phyloP scores from a whole-genome alignment of 1,140 invertebrate genomes.

The Arion vulgaris region DNA sequence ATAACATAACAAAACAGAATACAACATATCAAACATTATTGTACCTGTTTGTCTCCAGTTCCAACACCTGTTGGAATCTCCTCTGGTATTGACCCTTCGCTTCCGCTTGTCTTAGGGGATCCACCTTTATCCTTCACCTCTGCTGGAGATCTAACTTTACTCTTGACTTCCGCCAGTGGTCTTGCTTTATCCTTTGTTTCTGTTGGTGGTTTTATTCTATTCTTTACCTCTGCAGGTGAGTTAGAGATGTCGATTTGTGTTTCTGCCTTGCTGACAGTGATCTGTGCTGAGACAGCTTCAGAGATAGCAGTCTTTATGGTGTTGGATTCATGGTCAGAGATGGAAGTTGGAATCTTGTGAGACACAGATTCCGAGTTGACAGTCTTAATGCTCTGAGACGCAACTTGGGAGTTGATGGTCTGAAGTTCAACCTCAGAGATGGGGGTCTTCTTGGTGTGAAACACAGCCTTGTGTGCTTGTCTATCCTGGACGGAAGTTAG shows the following conservation, averaged over 20 bases:
- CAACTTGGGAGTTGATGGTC: neutral
- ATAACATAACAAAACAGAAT: too few relatives aligned
- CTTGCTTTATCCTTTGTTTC: constrained; percentile 1
- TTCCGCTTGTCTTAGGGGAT: constrained; percentile 55
- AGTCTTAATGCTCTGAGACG: neutral
- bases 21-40: constrained; percentile 5
- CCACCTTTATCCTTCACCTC: constrained; percentile 20
- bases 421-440: constrained; percentile 29
- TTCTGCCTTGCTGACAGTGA: constrained; percentile 25
- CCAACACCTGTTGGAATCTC: constrained; percentile 53
- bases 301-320: constrained; percentile 31
- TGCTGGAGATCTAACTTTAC: neutral
- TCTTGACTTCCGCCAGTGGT: neutral
- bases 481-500: too few relatives aligned
- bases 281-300: constrained; percentile 41
- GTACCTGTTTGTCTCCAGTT: constrained; percentile 41
- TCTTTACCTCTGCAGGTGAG: neutral
- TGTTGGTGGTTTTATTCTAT: neutral
- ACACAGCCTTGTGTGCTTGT: too few relatives aligned
- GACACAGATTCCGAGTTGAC: constrained; percentile 40
- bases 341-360: too few relatives aligned
- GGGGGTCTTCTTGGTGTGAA: constrained; percentile 1
- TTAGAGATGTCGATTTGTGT: neutral
- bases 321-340: too few relatives aligned
- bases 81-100: constrained; percentile 63